Conservation (phyloP, 2,113 vertebrate genomes). For the Urocynchramus pylzowi region DNA sequence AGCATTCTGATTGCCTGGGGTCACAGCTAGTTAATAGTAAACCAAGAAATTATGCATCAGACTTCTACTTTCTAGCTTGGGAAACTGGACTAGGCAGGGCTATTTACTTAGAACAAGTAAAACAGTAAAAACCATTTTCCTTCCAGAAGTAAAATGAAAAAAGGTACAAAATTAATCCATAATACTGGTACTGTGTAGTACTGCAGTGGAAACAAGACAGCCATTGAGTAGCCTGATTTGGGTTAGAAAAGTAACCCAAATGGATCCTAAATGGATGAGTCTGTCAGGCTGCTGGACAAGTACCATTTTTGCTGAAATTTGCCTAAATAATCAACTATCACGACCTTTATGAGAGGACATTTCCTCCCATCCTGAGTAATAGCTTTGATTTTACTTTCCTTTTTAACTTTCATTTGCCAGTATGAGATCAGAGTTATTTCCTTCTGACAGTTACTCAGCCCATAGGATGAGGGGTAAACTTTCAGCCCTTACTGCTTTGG, state of each 20-base stretch:
- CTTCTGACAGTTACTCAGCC: neutral
- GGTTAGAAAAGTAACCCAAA: neutral
- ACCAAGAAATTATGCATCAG: neutral
- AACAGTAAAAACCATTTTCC: neutral
- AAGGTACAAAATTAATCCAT: neutral
- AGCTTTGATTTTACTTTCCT: neutral
- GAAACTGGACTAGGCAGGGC: neutral
- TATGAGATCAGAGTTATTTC: neutral
- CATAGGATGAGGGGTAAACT: neutral
- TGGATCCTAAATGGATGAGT: neutral
- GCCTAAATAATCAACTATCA: neutral
- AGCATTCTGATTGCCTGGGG: neutral
- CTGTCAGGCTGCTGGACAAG: neutral
- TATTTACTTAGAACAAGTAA: neutral
- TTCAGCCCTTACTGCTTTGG: neutral
- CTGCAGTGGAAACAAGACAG: neutral
- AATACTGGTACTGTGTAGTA: neutral
- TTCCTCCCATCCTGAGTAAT: neutral
- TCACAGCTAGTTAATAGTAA: slow-evolving; percentile 13
- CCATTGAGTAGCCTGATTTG: neutral
- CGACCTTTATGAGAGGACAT: neutral
- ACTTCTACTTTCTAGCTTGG: neutral
- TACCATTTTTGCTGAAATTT: neutral
- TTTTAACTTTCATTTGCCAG: neutral
- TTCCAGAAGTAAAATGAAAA: neutral